Percentiles rank a stretch among this genome's conserved stretches.
These are phyloP conservation scores for Nibea coibor DNA, from an alignment of 2,113 vertebrate species.

Conservation along the genomic window DNA sequence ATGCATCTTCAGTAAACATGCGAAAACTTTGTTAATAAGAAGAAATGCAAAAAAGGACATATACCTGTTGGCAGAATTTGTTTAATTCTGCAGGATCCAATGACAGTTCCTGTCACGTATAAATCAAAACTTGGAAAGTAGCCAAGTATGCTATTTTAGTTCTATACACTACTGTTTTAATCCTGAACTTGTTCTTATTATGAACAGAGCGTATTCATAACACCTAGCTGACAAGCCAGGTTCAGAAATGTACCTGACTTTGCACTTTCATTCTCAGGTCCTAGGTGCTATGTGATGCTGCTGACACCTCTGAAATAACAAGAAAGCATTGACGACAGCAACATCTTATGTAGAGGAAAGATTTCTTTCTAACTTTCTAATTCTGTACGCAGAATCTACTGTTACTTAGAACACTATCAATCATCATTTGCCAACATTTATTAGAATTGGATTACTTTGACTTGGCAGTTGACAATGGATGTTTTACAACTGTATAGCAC, in stretches of 20 bases:
- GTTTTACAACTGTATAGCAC: background rate
- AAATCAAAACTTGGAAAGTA: background rate
- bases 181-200: background rate
- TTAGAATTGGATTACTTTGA: background rate
- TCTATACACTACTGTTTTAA: background rate
- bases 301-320: background rate
- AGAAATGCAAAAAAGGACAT: background rate
- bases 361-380: background rate
- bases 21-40: background rate
- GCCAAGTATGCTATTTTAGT: background rate
- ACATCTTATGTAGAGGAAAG: background rate
- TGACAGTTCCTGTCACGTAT: background rate
- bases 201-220: background rate
- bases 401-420: background rate
- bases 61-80: background rate
- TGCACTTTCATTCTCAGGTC: conserved; percentile 2
- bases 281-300: conserved; percentile 7
- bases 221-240: background rate
- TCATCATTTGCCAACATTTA: too few relatives aligned
- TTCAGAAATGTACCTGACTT: background rate
- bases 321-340: background rate
- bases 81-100: background rate
- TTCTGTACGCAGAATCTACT: background rate
- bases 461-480: background rate
- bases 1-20: background rate